A percentile compares a stretch with the other conserved stretches of the same genome.
phyloP scores from a whole-genome alignment of 2,888 invertebrate species.

The Hypolimnas misippus region DNA sequence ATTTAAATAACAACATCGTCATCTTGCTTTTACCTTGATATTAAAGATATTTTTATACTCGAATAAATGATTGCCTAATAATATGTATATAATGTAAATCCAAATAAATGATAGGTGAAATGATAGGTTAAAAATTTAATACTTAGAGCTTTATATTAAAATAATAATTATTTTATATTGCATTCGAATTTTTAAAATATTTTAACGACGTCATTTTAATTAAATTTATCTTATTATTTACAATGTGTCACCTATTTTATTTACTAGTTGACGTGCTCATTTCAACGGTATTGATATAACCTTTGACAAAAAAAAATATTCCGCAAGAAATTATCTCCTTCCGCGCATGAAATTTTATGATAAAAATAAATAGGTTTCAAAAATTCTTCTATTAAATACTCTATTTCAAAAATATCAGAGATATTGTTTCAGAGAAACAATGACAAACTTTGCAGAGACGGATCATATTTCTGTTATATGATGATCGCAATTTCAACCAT shows the following conservation, averaged over 20 bases:
- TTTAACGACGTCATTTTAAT: background rate
- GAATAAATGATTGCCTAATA: background rate
- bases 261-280: background rate
- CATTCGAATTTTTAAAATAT: too few relatives aligned
- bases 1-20: background rate
- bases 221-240: background rate
- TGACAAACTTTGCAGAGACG: constrained; percentile 8
- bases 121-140: too few relatives aligned
- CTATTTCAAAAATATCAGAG: background rate
- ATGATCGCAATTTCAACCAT: constrained; percentile 33
- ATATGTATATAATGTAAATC: too few relatives aligned
- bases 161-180: too few relatives aligned
- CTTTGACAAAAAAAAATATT: constrained; percentile 5
- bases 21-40: background rate
- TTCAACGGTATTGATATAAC: constrained; percentile 6
- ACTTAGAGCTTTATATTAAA: too few relatives aligned
- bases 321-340: background rate
- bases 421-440: constrained; percentile 9
- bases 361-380: background rate
- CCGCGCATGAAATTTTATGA: background rate
- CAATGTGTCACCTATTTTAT: background rate
- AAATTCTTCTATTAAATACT: background rate
- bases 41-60: background rate
- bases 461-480: constrained; percentile 32
- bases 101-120: too few relatives aligned